Base-by-base conservation (phyloP, 2,113 vertebrate genomes). In the Marcusenius ussheri region DNA sequence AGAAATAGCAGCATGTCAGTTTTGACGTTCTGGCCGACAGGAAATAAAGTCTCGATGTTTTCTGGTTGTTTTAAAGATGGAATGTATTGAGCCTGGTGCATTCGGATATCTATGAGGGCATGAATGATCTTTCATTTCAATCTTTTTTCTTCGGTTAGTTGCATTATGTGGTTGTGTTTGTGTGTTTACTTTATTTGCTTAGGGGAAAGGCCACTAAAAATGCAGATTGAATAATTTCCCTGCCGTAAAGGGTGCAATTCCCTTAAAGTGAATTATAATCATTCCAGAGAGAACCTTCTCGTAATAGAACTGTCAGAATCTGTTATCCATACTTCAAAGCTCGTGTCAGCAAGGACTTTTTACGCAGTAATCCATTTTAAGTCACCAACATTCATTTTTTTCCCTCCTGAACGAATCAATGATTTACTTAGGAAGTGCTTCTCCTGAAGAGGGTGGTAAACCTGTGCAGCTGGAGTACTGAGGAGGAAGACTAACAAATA, bases 221-320 rank as follows among this genome's bases (percentile, higher is more conserved):
- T n/a, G 74, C 17, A 89, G 49, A 74, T 7, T 19, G 88, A 70
- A 53, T 89, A 47, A 35, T 89, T 88, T 90, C n/a, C 19, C 83
- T 5, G 42, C 47, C 31, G 3, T 31, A 83, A 90, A 83, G 51
- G 45, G 56, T n/a, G 42, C 87, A 89, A 91, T 91, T 70, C 50
- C 84, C 84, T 88, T 88, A 70, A 84, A 89, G 56, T 24, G 70
- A 90, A 90, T 91, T 53, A 91, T 46, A 45, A 47, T 42, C 83
- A 13, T 42, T 50, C 5, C 39, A 88, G 31, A 56, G 42, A 58
- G 50, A 74, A 46, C 42, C 47, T 35, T 39, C 8, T 50, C 47
- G 58, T 86, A 49, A 77, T 19, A 46, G 27, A 88, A 45, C 46
- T 58, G 49, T 46, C 90, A 88, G 86, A 89, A 46, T 91, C 83